A percentile compares a stretch with the other conserved stretches of the same genome.
These are phyloP conservation scores for Danio kyathit DNA, from an alignment of 2,797 vertebrate genomes.

Conservation along the genomic window DNA sequence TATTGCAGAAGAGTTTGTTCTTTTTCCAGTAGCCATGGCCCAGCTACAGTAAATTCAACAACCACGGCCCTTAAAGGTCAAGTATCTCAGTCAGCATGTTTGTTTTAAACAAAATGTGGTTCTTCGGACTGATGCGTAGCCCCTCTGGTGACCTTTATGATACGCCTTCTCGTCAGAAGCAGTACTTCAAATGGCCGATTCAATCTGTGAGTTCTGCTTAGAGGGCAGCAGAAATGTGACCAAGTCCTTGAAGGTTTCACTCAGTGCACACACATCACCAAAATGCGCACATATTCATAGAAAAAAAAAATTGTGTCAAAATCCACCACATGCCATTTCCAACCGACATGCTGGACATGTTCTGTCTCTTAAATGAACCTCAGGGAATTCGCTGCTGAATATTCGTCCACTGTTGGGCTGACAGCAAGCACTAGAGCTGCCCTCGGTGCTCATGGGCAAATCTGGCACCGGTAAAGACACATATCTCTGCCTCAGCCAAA, in stretches of 20 bases:
- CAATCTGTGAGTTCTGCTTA: background rate
- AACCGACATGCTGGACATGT: slow-evolving; percentile 52
- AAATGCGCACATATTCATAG: slow-evolving; percentile 21
- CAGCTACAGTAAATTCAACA: background rate
- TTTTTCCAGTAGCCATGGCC: slow-evolving; percentile 13
- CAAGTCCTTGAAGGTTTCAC: slow-evolving; percentile 35
- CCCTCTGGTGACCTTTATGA: slow-evolving; percentile 21
- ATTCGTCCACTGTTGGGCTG: slow-evolving; percentile 23
- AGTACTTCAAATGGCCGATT: background rate
- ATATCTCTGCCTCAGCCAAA: slow-evolving; percentile 66
- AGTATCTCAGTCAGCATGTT: slow-evolving; percentile 9
- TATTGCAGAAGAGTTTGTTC: background rate
- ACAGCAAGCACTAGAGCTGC: slow-evolving; percentile 55
- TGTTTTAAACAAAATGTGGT: slow-evolving; percentile 15
- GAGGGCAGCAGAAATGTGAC: background rate
- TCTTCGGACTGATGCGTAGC: background rate
- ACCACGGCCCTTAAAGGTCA: slow-evolving; percentile 26
- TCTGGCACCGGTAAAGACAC: slow-evolving; percentile 63
- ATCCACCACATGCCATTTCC: slow-evolving; percentile 54
- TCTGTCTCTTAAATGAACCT: slow-evolving; percentile 59
- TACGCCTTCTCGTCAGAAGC: background rate
- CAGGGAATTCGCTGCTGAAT: slow-evolving; percentile 49
- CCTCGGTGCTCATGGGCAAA: slow-evolving; percentile 59
- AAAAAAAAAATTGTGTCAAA: slow-evolving; percentile 44
- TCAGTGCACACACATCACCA: slow-evolving; percentile 31